These are phyloP conservation scores for Aspidiotus destructor DNA, from an alignment of 2,888 invertebrate species.

Conservation along the genomic window DNA sequence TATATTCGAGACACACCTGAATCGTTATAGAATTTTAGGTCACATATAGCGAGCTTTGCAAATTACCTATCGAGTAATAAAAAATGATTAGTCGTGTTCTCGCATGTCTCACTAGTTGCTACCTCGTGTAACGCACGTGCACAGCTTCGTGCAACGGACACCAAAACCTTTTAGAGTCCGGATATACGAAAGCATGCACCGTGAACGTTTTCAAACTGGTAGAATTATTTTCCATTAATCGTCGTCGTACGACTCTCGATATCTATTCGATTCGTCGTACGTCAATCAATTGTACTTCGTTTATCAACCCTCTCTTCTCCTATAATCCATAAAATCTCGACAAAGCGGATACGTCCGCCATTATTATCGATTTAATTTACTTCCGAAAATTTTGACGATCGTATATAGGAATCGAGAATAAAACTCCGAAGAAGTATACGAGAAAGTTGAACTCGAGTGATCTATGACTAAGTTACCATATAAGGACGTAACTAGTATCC, in stretches of 20 bases:
- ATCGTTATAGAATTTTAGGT: conserved; percentile 21
- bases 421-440: too few species aligned
- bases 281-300: neutral
- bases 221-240: neutral
- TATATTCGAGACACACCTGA: conserved; percentile 4
- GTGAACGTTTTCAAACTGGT: neutral
- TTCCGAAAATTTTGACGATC: too few species aligned
- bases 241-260: neutral
- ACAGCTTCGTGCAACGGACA: neutral
- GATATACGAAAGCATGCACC: conserved; percentile 1
- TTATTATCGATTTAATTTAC: too few species aligned
- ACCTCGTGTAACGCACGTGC: neutral
- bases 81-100: conserved; percentile 13
- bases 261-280: neutral
- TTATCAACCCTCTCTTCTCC: too few species aligned
- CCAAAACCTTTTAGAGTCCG: conserved; percentile 4
- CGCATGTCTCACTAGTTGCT: neutral
- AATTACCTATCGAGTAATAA: conserved; percentile 11
- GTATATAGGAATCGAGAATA: too few species aligned
- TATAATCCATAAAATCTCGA: too few species aligned
- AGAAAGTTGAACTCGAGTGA: too few species aligned
- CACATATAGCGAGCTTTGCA: conserved; percentile 15
- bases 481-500: too few species aligned
- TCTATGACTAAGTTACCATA: too few species aligned
- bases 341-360: too few species aligned